A percentile compares a stretch with the other conserved stretches of the same genome.
These are phyloP conservation scores for Gerris lacustris DNA, from an alignment of 2,888 invertebrate genomes.

Conservation along the genomic window DNA sequence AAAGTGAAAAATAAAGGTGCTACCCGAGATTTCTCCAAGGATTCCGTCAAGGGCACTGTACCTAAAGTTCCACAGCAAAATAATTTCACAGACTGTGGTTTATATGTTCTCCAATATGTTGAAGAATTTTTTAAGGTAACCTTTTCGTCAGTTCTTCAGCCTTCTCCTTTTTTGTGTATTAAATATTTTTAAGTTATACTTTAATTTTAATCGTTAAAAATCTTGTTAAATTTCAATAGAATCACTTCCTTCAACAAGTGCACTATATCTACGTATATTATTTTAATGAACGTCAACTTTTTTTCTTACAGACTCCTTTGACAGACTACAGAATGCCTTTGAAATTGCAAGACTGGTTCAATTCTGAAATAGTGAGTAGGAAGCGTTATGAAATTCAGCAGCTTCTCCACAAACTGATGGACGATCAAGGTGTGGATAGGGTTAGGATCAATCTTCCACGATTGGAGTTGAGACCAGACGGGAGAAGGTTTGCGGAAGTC, in stretches of 20 bases:
- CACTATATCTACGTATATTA: too few relatives aligned
- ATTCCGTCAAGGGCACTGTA: conserved; percentile 71
- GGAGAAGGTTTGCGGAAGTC: conserved; percentile 36
- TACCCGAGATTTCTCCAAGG: conserved; percentile 61
- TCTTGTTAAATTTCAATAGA: conserved; percentile 4
- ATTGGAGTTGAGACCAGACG: conserved; percentile 23
- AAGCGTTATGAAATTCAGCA: conserved; percentile 79
- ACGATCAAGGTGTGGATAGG: conserved; percentile 55
- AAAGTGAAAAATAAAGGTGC: conserved; percentile 55
- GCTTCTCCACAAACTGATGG: conserved; percentile 61
- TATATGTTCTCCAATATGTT: conserved; percentile 89
- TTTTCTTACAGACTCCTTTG: conserved; percentile 58
- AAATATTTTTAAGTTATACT: too few relatives aligned
- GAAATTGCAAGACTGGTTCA: conserved; percentile 75
- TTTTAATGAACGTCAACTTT: too few relatives aligned
- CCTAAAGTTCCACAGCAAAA: conserved; percentile 95
- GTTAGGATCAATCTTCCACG: conserved; percentile 46
- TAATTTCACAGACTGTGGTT: conserved; percentile 93
- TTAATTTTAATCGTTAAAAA: background rate
- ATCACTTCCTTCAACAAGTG: background rate
- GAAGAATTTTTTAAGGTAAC: conserved; percentile 84
- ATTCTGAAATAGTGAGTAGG: conserved; percentile 63
- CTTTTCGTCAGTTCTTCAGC: conserved; percentile 5
- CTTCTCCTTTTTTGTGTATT: background rate
- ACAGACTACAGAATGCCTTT: conserved; percentile 72